Evolutionary conservation across 2,797 vertebrate species (phyloP).

Genomic region (Chelonia mydas): DNA sequence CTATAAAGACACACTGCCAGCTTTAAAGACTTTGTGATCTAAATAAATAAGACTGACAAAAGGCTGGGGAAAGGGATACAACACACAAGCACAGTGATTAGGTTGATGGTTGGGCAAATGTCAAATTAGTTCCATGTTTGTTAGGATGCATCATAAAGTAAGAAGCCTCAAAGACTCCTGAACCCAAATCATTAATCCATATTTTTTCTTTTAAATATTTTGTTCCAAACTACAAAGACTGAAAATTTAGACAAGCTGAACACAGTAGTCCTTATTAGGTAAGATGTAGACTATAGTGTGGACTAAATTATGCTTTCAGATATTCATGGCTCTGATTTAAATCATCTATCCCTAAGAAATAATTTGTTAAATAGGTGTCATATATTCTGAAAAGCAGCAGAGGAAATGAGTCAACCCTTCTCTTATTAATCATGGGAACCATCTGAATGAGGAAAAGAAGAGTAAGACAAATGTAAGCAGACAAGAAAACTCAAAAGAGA

Average conservation of each 20-base stretch:
- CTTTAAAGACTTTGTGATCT: neutral
- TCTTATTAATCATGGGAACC: neutral
- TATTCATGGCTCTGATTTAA: neutral
- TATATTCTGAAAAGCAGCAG: neutral
- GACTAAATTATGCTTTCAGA: neutral
- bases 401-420: neutral
- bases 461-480: neutral
- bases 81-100: neutral
- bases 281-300: neutral
- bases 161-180: neutral
- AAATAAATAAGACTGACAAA: neutral
- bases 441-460: neutral
- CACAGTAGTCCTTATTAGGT: neutral
- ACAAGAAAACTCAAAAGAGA: neutral
- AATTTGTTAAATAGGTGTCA: neutral
- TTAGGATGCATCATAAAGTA: neutral
- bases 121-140: neutral
- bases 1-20: neutral
- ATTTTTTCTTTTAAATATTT: neutral
- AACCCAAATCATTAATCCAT: neutral
- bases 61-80: neutral
- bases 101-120: neutral
- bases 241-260: neutral
- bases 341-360: neutral
- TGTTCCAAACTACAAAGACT: neutral